phyloP scores from a whole-genome alignment of 1,140 invertebrate species.

The Liolophura sinensis region DNA sequence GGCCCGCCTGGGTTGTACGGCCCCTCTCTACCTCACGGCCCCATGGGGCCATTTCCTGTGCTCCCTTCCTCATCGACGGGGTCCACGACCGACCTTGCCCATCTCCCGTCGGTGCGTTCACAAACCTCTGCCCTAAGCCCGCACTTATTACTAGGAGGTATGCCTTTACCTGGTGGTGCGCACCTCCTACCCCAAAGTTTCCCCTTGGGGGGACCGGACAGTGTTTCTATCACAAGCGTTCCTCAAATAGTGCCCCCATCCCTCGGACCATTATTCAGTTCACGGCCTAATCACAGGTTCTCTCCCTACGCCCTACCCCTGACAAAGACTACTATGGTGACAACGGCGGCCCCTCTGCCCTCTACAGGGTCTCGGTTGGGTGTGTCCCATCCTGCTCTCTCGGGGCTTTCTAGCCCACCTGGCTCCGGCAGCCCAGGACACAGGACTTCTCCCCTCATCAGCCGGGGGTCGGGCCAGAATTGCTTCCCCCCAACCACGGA shows the following conservation, averaged over 20 bases:
- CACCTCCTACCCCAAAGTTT: constrained; percentile 30
- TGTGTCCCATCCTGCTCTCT: neutral
- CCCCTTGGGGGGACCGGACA: constrained; percentile 21
- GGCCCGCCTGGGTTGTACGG: constrained; percentile 26
- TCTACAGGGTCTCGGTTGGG: constrained; percentile 47
- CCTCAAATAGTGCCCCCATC: constrained; percentile 18
- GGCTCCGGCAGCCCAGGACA: constrained; percentile 2
- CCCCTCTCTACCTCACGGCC: constrained; percentile 23
- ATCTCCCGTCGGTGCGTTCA: constrained; percentile 22
- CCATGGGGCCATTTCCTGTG: constrained; percentile 24
- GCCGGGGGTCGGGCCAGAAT: constrained; percentile 17
- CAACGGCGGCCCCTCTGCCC: constrained; percentile 41
- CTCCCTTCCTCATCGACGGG: constrained; percentile 6
- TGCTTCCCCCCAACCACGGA: constrained; percentile 2
- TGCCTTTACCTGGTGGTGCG: constrained; percentile 22
- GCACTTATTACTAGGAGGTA: constrained; percentile 25
- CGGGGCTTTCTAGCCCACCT: constrained; percentile 18
- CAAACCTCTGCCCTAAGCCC: constrained; percentile 29
- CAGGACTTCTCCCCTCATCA: constrained; percentile 1
- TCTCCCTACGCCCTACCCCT: constrained; percentile 80
- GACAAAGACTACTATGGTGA: constrained; percentile 52
- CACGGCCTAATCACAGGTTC: constrained; percentile 68
- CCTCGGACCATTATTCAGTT: constrained; percentile 38
- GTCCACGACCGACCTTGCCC: constrained; percentile 29
- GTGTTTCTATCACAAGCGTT: constrained; percentile 19